These are phyloP conservation scores for Crotalus helleri DNA, from an alignment of 2,113 vertebrate species.

Conservation along the genomic window DNA sequence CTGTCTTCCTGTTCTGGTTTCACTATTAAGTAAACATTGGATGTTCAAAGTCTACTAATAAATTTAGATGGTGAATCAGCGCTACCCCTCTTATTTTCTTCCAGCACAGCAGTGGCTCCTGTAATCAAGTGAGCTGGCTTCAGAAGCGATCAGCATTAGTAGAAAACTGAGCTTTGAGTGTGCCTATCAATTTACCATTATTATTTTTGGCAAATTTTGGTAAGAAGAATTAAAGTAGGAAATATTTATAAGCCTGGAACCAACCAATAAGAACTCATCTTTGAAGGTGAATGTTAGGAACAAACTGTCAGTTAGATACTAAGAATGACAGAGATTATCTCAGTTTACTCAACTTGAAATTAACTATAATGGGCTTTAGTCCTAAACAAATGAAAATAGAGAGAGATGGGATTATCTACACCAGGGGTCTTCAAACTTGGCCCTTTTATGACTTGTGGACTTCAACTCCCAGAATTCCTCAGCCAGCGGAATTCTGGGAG, in stretches of 20 bases:
- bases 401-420: background rate
- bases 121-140: background rate
- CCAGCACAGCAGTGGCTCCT: background rate
- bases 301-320: background rate
- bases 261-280: background rate
- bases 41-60: constrained; percentile 31
- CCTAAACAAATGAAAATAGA: background rate
- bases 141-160: background rate
- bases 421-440: too few relatives aligned
- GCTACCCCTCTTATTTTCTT: background rate
- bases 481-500: too few relatives aligned
- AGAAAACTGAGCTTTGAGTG: background rate
- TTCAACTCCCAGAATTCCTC: too few relatives aligned
- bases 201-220: background rate
- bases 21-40: constrained; percentile 14
- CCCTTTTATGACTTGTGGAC: too few relatives aligned
- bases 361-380: background rate
- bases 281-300: background rate
- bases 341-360: background rate
- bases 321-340: background rate
- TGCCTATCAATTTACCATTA: background rate
- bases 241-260: background rate
- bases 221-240: background rate
- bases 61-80: constrained; percentile 20
- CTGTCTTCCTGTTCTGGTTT: constrained; percentile 7